A percentile compares a stretch with the other conserved stretches of the same genome.
Evolutionary conservation across 1,140 invertebrate species (phyloP).

Genomic region (Scaptomyza hsui): DNA sequence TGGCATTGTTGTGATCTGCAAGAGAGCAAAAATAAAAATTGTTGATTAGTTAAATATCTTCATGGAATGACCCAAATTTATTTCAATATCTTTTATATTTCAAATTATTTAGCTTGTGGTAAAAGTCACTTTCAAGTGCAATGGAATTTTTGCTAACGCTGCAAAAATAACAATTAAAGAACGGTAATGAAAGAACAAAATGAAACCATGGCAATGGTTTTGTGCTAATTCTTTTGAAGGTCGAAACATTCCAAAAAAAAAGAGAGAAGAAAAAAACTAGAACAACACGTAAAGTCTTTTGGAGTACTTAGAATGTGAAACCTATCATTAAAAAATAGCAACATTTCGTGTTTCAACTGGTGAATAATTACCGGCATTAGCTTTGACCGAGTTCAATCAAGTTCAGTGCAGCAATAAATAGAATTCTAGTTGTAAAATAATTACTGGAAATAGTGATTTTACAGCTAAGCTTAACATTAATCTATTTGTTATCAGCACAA

Average conservation of each 20-base stretch:
- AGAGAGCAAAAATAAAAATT: constrained; percentile 10
- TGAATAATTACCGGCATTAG: neutral
- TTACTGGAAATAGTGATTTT: no score
- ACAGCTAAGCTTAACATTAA: no score
- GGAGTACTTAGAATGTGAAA: neutral
- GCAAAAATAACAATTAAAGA: constrained; percentile 14
- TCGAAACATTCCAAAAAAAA: no score
- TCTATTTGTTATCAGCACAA: neutral
- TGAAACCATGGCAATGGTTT: constrained; percentile 25
- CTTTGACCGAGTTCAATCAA: neutral
- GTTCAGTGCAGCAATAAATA: neutral
- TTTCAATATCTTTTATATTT: no score
- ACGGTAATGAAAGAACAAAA: no score
- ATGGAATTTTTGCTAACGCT: constrained; percentile 8
- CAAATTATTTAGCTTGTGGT: neutral
- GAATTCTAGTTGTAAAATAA: neutral
- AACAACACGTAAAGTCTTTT: neutral
- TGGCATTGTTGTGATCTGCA: constrained; percentile 71
- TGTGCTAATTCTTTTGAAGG: constrained; percentile 21
- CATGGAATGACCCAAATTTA: constrained; percentile 16
- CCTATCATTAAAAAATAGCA: neutral
- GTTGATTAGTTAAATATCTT: constrained; percentile 39
- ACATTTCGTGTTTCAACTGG: no score
- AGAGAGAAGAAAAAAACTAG: neutral
- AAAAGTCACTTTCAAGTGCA: no score